A percentile compares a stretch with the other conserved stretches of the same genome.
phyloP scores from a whole-genome alignment of 2,113 vertebrate species.

The Odontesthes bonariensis region DNA sequence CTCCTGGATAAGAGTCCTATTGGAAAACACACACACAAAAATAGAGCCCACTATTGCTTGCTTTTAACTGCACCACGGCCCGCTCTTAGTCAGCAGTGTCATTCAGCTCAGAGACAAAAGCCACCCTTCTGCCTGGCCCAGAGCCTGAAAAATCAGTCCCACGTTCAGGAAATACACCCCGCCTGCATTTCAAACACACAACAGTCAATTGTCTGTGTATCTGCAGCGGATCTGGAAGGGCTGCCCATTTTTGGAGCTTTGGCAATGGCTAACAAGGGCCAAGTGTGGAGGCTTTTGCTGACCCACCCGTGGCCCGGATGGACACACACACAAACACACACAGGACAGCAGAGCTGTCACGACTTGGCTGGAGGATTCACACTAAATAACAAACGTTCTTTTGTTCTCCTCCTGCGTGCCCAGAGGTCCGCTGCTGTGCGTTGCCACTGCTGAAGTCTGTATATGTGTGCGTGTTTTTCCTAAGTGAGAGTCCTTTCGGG shows the following conservation, averaged over 20 bases:
- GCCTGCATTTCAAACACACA: conserved; percentile 71
- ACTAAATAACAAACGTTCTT: conserved; percentile 67
- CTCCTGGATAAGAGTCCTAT: conserved; percentile 67
- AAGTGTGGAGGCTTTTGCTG: conserved; percentile 64
- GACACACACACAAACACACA: conserved; percentile 64
- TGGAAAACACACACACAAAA: conserved; percentile 65
- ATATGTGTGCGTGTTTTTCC: conserved; percentile 11
- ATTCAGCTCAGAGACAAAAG: conserved; percentile 81
- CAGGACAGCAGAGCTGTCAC: conserved; percentile 61
- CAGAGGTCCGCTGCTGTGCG: conserved; percentile 23
- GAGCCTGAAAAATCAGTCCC: conserved; percentile 81
- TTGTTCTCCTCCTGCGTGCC: conserved; percentile 51
- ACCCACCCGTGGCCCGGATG: conserved; percentile 65
- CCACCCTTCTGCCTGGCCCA: conserved; percentile 81
- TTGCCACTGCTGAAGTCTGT: conserved; percentile 15
- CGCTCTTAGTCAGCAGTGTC: conserved; percentile 74
- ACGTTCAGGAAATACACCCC: conserved; percentile 83
- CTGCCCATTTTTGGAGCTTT: conserved; percentile 82
- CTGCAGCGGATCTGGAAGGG: conserved; percentile 79
- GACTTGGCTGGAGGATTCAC: conserved; percentile 65
- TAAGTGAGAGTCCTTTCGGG: conserved; percentile 30
- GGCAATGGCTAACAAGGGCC: conserved; percentile 68
- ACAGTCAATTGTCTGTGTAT: conserved; percentile 82
- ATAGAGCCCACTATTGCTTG: conserved; percentile 62
- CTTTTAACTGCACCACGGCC: conserved; percentile 61